phyloP scores from a whole-genome alignment of 2,888 invertebrate species.

The Lochmaea capreae region DNA sequence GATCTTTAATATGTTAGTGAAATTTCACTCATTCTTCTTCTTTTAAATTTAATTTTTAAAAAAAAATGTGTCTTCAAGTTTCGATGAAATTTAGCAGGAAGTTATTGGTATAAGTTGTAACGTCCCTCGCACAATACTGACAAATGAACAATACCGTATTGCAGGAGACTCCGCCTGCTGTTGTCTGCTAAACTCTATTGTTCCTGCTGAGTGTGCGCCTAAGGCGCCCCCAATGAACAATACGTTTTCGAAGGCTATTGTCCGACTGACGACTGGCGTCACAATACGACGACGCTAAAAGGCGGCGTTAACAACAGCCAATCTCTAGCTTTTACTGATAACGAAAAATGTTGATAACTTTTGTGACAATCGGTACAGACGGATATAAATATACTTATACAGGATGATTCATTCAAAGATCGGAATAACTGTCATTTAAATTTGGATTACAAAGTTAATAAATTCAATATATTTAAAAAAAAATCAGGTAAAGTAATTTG shows the following conservation, averaged over 20 bases:
- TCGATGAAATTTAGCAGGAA: conserved; percentile 43
- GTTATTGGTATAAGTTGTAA: conserved; percentile 52
- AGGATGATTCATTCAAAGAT: background rate
- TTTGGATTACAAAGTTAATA: background rate
- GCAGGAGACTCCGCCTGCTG: conserved; percentile 63
- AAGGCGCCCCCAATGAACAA: conserved; percentile 57
- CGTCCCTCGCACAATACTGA: conserved; percentile 59
- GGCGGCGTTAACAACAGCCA: conserved; percentile 57
- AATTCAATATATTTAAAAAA: too few relatives aligned
- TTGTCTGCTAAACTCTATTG: conserved; percentile 64
- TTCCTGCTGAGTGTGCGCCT: conserved; percentile 64
- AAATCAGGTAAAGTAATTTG: too few relatives aligned
- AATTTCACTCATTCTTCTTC: background rate
- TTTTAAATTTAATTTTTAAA: too few relatives aligned
- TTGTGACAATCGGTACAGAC: background rate
- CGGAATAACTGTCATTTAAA: background rate
- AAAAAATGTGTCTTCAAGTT: conserved; percentile 10
- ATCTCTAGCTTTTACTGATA: conserved; percentile 42
- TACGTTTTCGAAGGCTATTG: conserved; percentile 63
- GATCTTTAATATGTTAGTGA: too few relatives aligned
- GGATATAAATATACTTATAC: background rate
- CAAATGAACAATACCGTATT: conserved; percentile 66
- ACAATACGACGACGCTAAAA: conserved; percentile 63
- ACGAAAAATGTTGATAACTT: background rate
- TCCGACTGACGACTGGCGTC: conserved; percentile 58